These are phyloP conservation scores for Strix occidentalis DNA, from an alignment of 2,797 vertebrate species.

Conservation along the genomic window DNA sequence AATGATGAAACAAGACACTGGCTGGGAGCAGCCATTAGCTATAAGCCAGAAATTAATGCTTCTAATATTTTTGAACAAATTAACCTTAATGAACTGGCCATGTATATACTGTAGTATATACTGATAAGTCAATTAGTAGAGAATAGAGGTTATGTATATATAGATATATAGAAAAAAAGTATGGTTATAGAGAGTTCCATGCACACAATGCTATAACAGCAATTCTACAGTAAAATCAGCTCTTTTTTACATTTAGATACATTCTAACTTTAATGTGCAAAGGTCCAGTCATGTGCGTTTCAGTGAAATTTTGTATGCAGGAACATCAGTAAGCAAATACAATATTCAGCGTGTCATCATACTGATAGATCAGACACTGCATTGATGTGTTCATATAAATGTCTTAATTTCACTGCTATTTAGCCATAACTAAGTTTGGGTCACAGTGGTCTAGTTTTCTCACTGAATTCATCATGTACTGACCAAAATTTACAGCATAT, in stretches of 20 bases:
- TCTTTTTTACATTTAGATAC: neutral
- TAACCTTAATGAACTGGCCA: constrained; percentile 86
- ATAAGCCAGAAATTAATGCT: constrained; percentile 96
- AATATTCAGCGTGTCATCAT: neutral
- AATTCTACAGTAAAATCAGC: neutral
- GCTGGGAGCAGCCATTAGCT: constrained; percentile 92
- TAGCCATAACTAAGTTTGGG: neutral
- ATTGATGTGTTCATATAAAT: neutral
- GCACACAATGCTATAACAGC: neutral
- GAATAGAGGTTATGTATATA: constrained; percentile 55
- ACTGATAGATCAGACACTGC: neutral
- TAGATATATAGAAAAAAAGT: constrained; percentile 1
- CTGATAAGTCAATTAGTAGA: constrained; percentile 74
- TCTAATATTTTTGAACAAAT: constrained; percentile 95
- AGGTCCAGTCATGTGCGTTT: neutral
- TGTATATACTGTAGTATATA: constrained; percentile 76
- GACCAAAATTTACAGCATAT: neutral
- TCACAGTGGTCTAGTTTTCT: neutral
- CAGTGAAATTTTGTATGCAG: neutral
- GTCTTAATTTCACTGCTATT: neutral
- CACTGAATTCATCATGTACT: neutral
- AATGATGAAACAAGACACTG: constrained; percentile 97
- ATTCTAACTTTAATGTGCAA: neutral
- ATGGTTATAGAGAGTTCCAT: neutral
- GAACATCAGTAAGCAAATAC: neutral